Percentiles rank a stretch among this genome's conserved stretches.
phyloP scores from a whole-genome alignment of 2,797 vertebrate genomes.

The Labroides dimidiatus region DNA sequence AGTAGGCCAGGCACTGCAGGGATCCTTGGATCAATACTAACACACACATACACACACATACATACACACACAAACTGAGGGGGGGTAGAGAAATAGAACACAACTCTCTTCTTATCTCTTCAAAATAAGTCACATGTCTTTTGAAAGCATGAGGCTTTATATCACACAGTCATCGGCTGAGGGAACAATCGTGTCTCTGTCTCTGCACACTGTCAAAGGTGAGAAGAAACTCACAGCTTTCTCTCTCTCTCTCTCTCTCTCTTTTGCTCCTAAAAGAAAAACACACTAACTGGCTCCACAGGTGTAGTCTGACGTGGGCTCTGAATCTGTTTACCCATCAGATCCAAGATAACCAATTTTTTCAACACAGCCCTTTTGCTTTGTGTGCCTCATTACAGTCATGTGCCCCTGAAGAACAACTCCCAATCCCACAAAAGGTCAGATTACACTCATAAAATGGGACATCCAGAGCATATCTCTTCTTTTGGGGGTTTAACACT shows the following conservation, averaged over 20 bases:
- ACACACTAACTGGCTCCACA: slow-evolving; percentile 30
- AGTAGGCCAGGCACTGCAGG: slow-evolving; percentile 24
- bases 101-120: slow-evolving; percentile 39
- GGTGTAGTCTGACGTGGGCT: slow-evolving; percentile 33
- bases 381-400: slow-evolving; percentile 9
- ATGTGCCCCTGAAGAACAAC: slow-evolving; percentile 21
- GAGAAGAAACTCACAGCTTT: slow-evolving; percentile 39
- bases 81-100: slow-evolving; percentile 29
- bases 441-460: slow-evolving; percentile 1
- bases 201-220: slow-evolving; percentile 54
- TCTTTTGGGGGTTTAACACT: not conserved
- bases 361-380: not conserved
- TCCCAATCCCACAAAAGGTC: slow-evolving; percentile 23
- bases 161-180: slow-evolving; percentile 68
- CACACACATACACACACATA: slow-evolving; percentile 13
- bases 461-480: not conserved
- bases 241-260: not conserved
- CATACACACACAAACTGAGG: slow-evolving; percentile 6
- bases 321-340: slow-evolving; percentile 19
- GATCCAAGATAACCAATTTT: slow-evolving; percentile 25
- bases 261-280: not conserved
- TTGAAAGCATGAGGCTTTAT: slow-evolving; percentile 65
- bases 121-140: slow-evolving; percentile 75
- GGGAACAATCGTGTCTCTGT: slow-evolving; percentile 70
- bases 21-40: slow-evolving; percentile 19